Evolutionary conservation across 2,888 invertebrate species (phyloP), one percentile per base, ranked within the genome.

Genomic region (Clostera curtula): DNA sequence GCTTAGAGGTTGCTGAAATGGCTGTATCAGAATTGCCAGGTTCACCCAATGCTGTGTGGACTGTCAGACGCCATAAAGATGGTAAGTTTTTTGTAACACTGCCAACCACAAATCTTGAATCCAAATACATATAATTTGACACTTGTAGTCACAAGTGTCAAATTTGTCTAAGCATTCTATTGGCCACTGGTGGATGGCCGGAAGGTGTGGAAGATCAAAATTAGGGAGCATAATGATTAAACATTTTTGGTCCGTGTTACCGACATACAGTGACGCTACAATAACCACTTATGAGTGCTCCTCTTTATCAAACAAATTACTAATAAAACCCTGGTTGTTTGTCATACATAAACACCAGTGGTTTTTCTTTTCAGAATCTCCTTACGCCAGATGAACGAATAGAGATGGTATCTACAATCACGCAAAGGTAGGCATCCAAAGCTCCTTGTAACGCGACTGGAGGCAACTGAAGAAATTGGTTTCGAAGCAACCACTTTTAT

Each of bases 21-120:
- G 99, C 99, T 33, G 98, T 99, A 2, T 98, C 98, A 12, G 99
- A 99, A 75, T 84, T 99, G 47, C 99, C 99, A n/a, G 98, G 98
- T 62, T 98, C 97, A 63, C 99, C 99, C 2, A 99, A 98, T 84
- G 98, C 98, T 54, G 99, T 99, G 2, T 99, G 99, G 99, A 99
- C 99, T 14, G 99, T 99, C 10, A 95, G 97, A 66, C 89, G 93
- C 56, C 90, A 96, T 69, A 90, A 94, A 65, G 98, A 99, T 86
- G 99, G 98, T 98, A 83, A 92, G 92, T 53, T 24, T 7, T 36
- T 23, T 7, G 8, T 4, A 11, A 7, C n/a, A 18, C 18, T 18
- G 18, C 18, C 18, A 18, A 18, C 3, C 6, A 12, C 11, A 9
- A 20, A 19, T 5, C 19, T 10, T 18, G 1, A 8, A 18, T n/a